Base-by-base conservation (phyloP, 2,797 vertebrate genomes). In the Sternotherus odoratus region DNA sequence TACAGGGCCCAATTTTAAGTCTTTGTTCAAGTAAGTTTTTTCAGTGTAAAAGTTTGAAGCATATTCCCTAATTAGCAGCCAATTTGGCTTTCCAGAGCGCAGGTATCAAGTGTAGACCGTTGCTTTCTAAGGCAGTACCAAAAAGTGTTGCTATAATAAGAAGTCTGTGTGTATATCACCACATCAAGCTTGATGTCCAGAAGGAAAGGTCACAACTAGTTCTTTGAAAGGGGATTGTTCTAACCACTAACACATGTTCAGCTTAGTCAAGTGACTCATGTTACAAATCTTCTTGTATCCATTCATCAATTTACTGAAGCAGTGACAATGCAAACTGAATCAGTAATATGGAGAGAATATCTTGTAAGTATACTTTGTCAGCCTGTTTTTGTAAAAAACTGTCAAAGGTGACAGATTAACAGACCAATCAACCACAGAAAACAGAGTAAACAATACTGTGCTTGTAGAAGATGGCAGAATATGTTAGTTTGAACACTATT, bases 81-180 rank as follows among this genome's bases (percentile, higher is more conserved):
- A 50, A 2, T 2, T 0, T 6, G 33, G 56, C 56, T 92, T 89
- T 78, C 39, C 83, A 85, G 10, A 82, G 39, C 24, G 26, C 1
- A 63, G 6, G 79, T 77, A 88, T 8, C 17, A 86, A 92, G 83
- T 36, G 84, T 0, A 11, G 93, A 86, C 13, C 28, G 72, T 85
- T 83, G 12, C 77, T 86, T 91, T 66, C n/a, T 87, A 90, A 94
- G 83, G 43, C 10, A 92, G 46, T 91, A 86, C 2, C 79, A 74
- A 1, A 1, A 89, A 87, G n/a, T 80, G 81, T 53, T 96, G 88
- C 57, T 15, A 33, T 60, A 33, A 57, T 5, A 57, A 60, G 57
- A 15, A 7, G 30, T 33, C 30, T 60, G 30, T 60, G 13, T 28
- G 12, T 28, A 12, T 6, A 11, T 24, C 72, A 74, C 36, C 72